Evolutionary conservation across 2,113 vertebrate species (phyloP).

Genomic region (Nerophis ophidion): DNA sequence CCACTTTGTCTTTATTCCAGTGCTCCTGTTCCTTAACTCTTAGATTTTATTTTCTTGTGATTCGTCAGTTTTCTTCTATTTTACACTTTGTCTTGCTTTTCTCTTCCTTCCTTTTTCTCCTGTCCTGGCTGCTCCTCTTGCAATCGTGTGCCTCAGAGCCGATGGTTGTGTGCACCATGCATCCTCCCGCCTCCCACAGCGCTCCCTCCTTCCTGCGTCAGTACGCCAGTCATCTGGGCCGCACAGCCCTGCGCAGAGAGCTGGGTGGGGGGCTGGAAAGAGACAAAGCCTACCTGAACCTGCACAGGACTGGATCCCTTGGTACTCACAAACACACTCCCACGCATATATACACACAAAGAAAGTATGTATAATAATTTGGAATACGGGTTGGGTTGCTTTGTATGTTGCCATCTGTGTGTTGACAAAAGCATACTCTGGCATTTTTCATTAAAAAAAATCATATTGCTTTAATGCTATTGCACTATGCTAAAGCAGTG

Average conservation of each 20-base stretch:
- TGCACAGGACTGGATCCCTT: slow-evolving; percentile 75
- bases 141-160: slow-evolving; percentile 58
- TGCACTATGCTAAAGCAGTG: neutral
- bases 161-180: slow-evolving; percentile 62
- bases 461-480: no score
- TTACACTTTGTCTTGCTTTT: slow-evolving; percentile 2
- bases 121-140: slow-evolving; percentile 14
- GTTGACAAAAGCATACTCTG: no score
- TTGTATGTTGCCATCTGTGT: neutral
- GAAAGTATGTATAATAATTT: neutral
- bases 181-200: slow-evolving; percentile 75
- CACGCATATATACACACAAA: slow-evolving; percentile 6
- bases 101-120: slow-evolving; percentile 1
- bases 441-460: no score
- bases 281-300: slow-evolving; percentile 68
- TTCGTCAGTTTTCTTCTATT: slow-evolving; percentile 2
- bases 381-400: neutral
- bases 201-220: slow-evolving; percentile 77
- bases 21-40: slow-evolving; percentile 3
- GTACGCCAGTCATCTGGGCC: slow-evolving; percentile 73
- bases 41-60: neutral
- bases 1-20: slow-evolving; percentile 6
- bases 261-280: slow-evolving; percentile 65
- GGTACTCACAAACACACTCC: slow-evolving; percentile 57
- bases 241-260: slow-evolving; percentile 71